Evolutionary conservation across 2,797 vertebrate genomes (phyloP).

Genomic region (Anableps anableps): DNA sequence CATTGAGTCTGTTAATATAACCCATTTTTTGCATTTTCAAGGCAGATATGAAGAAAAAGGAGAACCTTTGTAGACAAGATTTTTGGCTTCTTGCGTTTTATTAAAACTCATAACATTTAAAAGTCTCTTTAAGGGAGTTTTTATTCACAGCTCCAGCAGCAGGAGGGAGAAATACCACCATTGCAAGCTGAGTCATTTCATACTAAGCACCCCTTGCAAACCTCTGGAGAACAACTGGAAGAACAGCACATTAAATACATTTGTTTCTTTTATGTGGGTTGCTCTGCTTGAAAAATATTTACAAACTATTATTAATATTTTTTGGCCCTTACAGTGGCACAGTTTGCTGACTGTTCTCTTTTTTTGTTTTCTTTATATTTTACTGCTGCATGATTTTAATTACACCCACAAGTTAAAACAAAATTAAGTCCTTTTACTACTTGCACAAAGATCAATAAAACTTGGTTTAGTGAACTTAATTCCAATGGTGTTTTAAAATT

Average conservation of each 20-base stretch:
- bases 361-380: slow-evolving; percentile 6
- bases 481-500: not conserved
- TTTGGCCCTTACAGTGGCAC: not conserved
- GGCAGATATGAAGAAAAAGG: too few species aligned
- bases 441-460: not conserved
- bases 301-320: slow-evolving; percentile 33
- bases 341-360: slow-evolving; percentile 35
- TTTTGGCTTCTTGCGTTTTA: not conserved
- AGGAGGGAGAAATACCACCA: not conserved
- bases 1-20: too few species aligned
- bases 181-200: slow-evolving; percentile 1
- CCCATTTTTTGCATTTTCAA: too few species aligned
- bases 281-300: slow-evolving; percentile 34
- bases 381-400: slow-evolving; percentile 30
- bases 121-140: not conserved
- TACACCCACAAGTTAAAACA: slow-evolving; percentile 6
- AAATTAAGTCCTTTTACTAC: not conserved
- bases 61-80: not conserved
- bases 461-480: not conserved
- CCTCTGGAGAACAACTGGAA: slow-evolving; percentile 21
- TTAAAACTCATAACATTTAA: not conserved
- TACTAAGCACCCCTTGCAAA: not conserved
- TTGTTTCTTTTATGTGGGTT: slow-evolving; percentile 36
- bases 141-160: not conserved
- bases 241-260: slow-evolving; percentile 35